Base-by-base conservation (phyloP, 35 echinoderm and acorn worm genomes). In the Apostichopus parvimensis region DNA sequence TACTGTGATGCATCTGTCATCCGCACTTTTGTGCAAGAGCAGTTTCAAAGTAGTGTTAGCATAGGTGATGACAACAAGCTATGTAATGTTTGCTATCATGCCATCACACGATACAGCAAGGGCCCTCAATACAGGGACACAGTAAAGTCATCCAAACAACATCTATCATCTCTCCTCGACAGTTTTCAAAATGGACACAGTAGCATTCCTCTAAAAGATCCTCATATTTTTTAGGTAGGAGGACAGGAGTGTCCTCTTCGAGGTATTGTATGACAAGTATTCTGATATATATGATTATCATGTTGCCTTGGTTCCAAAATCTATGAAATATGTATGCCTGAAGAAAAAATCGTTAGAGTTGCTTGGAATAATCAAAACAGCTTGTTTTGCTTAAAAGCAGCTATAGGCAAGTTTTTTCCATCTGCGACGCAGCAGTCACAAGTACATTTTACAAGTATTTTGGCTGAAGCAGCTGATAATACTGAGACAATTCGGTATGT, bases 41-140 rank as follows among this genome's bases (percentile, higher is more conserved):
- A 18, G 14, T 15, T 88, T 10, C 86, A 88, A 72, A 60, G 11
- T 54, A 15, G 23, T 0, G 13, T 1, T 72, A 54, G 72, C 17
- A 54, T 6, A 12, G 52, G 5, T 13, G 22, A 10, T 23, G 72
- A 25, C 24, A 25, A 25, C 6, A 73, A 72, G 9, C 64, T 88
- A 22, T 88, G 86, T 25, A 88, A 88, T 73, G 34, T 72, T 18
- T 88, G 86, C 52, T 88, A 88, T 73, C 86, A 88, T 1, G 60
- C 86, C 14, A 20, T 88, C 15, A 88, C 20, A 72, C 15, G 86
- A 34, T 88, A 71, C 25, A 25, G 86, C 86, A 88, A 72, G 15
- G 64, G 86, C 58, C 58, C 58, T 9, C 58, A 60, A 12, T 60
- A 60, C 58, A 60, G 58, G 11, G 58, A 60, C 11, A 12, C 6